phyloP scores from a whole-genome alignment of 2,888 invertebrate species.

The Drosophila borealis region DNA sequence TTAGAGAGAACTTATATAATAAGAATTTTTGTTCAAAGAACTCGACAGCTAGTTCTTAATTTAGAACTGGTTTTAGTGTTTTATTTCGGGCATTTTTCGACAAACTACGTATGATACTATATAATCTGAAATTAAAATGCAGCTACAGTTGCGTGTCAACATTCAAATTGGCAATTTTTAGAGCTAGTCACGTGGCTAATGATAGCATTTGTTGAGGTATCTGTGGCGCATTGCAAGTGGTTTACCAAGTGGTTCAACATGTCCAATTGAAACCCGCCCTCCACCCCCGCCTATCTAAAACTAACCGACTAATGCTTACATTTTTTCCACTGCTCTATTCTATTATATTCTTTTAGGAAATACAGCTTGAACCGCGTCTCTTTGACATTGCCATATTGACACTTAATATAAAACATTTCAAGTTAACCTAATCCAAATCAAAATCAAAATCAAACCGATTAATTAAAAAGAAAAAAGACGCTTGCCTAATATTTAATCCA shows the following conservation, averaged over 20 bases:
- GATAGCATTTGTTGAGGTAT: conserved; percentile 13
- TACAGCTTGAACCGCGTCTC: conserved; percentile 81
- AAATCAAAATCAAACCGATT: conserved; percentile 19
- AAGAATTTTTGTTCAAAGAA: not conserved
- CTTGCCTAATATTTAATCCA: conserved; percentile 4
- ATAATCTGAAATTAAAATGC: conserved; percentile 10
- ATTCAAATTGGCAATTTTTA: conserved; percentile 14
- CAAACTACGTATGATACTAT: not conserved
- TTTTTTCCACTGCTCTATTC: conserved; percentile 12
- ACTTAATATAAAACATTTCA: conserved; percentile 76
- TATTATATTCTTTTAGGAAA: conserved; percentile 78
- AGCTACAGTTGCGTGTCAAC: conserved; percentile 25
- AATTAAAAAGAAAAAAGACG: conserved; percentile 7
- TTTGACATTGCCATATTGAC: conserved; percentile 83
- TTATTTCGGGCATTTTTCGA: conserved; percentile 2
- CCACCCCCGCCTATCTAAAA: not conserved
- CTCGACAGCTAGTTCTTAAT: not conserved
- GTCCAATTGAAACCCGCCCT: not conserved
- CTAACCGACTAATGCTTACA: conserved; percentile 35
- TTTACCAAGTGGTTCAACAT: conserved; percentile 53
- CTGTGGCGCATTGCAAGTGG: conserved; percentile 55
- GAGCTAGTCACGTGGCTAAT: conserved; percentile 44
- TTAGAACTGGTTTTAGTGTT: conserved; percentile 7
- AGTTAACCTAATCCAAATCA: conserved; percentile 49
- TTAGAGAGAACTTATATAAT: not conserved